Evolutionary conservation across 1,140 invertebrate species (phyloP).

Genomic region (Lanistes nyassanus): DNA sequence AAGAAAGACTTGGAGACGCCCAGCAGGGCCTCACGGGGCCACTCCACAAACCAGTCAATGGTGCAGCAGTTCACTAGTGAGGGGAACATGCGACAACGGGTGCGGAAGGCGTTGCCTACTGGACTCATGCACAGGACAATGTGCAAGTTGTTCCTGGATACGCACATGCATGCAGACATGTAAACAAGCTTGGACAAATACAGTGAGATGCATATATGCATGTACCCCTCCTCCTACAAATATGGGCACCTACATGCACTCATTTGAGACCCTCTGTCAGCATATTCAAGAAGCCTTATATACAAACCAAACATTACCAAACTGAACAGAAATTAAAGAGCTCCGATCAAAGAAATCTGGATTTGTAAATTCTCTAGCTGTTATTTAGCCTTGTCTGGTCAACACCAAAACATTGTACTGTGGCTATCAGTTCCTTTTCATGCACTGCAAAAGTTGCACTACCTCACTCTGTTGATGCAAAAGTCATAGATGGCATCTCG

Average conservation of each 20-base stretch:
- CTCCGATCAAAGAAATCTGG: too few relatives aligned
- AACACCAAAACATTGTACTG: too few relatives aligned
- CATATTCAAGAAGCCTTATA: too few relatives aligned
- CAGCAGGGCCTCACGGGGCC: slow-evolving; percentile 66
- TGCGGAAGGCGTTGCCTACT: slow-evolving; percentile 82
- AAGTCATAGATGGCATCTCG: slow-evolving; percentile 80
- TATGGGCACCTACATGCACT: background rate
- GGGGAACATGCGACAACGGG: slow-evolving; percentile 68
- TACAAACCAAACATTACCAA: too few relatives aligned
- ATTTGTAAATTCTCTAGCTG: too few relatives aligned
- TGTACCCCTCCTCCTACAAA: background rate
- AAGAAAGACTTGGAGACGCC: slow-evolving; percentile 72
- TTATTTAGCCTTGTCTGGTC: too few relatives aligned
- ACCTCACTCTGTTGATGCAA: slow-evolving; percentile 68
- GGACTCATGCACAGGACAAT: slow-evolving; percentile 68
- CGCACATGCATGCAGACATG: background rate
- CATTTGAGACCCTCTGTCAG: too few relatives aligned
- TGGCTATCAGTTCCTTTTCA: too few relatives aligned
- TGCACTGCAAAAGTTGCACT: too few relatives aligned
- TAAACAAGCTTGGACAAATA: background rate
- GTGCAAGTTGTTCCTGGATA: slow-evolving; percentile 66
- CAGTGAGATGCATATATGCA: too few relatives aligned
- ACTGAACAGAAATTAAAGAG: too few relatives aligned
- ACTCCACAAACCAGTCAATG: slow-evolving; percentile 73
- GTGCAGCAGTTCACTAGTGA: slow-evolving; percentile 69